Conservation (phyloP, 2,888 invertebrate genomes). For the Orchestes rusci region DNA sequence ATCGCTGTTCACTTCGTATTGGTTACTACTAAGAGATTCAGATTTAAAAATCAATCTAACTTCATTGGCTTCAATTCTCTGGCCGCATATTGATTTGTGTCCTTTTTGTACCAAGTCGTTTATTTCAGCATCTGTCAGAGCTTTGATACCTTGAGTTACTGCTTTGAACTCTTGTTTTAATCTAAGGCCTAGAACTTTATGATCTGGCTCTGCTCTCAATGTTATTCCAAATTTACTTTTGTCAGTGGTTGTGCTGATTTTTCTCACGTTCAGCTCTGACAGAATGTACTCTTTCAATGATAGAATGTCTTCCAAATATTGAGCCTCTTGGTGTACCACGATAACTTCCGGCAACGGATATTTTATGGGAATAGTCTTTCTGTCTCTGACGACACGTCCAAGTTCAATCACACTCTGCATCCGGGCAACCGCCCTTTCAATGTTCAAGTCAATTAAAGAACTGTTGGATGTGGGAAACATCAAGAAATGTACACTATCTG, state of each 20-base stretch:
- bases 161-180: slow-evolving; percentile 86
- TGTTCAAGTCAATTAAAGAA: slow-evolving; percentile 69
- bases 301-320: slow-evolving; percentile 61
- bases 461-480: slow-evolving; percentile 73
- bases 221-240: slow-evolving; percentile 82
- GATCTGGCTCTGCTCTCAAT: slow-evolving; percentile 90
- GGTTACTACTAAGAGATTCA: slow-evolving; percentile 53
- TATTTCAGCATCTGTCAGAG: slow-evolving; percentile 69
- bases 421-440: slow-evolving; percentile 81
- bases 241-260: slow-evolving; percentile 77
- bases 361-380: slow-evolving; percentile 90
- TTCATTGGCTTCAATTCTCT: slow-evolving; percentile 71
- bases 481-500: slow-evolving; percentile 84
- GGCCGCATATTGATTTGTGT: slow-evolving; percentile 64
- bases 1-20: slow-evolving; percentile 87
- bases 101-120: slow-evolving; percentile 66
- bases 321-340: slow-evolving; percentile 81
- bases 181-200: slow-evolving; percentile 80
- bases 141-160: slow-evolving; percentile 74
- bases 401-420: slow-evolving; percentile 96
- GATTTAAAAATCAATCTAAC: slow-evolving; percentile 76
- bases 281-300: slow-evolving; percentile 78
- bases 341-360: slow-evolving; percentile 94
- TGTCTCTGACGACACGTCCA: slow-evolving; percentile 86
- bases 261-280: slow-evolving; percentile 88